These are phyloP conservation scores for Parnassius glacialis DNA, from an alignment of 2,888 invertebrate species.

Conservation along the genomic window DNA sequence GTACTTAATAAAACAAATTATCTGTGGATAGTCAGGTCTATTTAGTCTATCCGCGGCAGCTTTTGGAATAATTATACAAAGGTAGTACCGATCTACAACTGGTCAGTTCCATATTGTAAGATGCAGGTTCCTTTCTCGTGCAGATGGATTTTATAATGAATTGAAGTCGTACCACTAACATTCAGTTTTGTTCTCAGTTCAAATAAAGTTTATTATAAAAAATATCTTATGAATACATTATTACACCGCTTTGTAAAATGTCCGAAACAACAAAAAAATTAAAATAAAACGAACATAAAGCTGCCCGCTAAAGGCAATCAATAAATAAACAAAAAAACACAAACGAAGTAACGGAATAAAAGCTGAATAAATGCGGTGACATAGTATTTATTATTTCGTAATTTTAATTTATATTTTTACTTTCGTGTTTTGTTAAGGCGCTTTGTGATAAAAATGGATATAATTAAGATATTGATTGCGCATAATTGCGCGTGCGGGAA, in stretches of 20 bases:
- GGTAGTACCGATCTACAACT: too few species aligned
- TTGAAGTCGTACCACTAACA: too few species aligned
- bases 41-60: too few species aligned
- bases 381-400: constrained; percentile 27
- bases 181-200: too few species aligned
- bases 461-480: constrained; percentile 42
- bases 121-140: too few species aligned
- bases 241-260: not conserved
- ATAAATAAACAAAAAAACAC: constrained; percentile 14
- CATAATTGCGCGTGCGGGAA: constrained; percentile 33
- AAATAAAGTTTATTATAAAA: too few species aligned
- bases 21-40: too few species aligned
- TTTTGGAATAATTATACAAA: too few species aligned
- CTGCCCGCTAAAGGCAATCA: constrained; percentile 5
- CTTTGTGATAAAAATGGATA: constrained; percentile 37
- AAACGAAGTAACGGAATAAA: constrained; percentile 21
- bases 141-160: too few species aligned
- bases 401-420: constrained; percentile 23
- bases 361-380: constrained; percentile 20
- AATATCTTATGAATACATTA: too few species aligned
- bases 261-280: constrained; percentile 2
- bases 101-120: too few species aligned
- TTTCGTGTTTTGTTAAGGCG: constrained; percentile 22
- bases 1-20: too few species aligned
- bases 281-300: constrained; percentile 7